Conservation (phyloP, 2,113 vertebrate genomes). For the Peucedramus taeniatus region DNA sequence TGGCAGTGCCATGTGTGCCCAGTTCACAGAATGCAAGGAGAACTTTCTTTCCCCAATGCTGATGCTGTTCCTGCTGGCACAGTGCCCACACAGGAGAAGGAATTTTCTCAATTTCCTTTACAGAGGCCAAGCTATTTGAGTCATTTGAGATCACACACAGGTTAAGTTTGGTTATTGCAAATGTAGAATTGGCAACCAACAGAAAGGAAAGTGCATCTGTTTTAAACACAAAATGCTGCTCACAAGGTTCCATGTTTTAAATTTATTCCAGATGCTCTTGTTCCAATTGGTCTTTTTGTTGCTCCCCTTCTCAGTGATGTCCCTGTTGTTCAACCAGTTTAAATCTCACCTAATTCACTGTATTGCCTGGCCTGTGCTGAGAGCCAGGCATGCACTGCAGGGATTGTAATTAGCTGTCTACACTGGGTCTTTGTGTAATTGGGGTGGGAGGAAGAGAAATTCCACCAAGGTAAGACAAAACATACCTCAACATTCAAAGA, state of each 20-base stretch:
- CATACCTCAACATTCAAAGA: background rate
- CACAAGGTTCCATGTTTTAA: background rate
- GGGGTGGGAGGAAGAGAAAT: background rate
- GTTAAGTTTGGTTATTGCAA: conserved; percentile 37
- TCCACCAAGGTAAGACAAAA: background rate
- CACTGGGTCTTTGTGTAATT: background rate
- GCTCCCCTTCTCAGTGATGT: background rate
- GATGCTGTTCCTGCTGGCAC: conserved; percentile 19
- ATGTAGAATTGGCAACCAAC: conserved; percentile 20
- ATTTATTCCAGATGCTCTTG: conserved; percentile 62
- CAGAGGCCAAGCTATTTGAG: conserved; percentile 39
- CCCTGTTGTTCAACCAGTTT: background rate
- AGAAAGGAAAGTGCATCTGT: conserved; percentile 42
- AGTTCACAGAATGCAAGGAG: background rate
- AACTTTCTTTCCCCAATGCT: background rate
- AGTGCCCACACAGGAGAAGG: conserved; percentile 49
- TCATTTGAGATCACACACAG: conserved; percentile 31
- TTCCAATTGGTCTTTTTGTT: conserved; percentile 19
- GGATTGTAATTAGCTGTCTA: background rate
- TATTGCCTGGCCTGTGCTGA: conserved; percentile 14
- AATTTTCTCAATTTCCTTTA: conserved; percentile 67
- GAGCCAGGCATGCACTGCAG: background rate
- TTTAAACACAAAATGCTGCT: conserved; percentile 20
- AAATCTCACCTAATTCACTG: conserved; percentile 16
- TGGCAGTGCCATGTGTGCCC: background rate